Base-by-base conservation (phyloP, 2,113 vertebrate species). In the Silurus asotus region DNA sequence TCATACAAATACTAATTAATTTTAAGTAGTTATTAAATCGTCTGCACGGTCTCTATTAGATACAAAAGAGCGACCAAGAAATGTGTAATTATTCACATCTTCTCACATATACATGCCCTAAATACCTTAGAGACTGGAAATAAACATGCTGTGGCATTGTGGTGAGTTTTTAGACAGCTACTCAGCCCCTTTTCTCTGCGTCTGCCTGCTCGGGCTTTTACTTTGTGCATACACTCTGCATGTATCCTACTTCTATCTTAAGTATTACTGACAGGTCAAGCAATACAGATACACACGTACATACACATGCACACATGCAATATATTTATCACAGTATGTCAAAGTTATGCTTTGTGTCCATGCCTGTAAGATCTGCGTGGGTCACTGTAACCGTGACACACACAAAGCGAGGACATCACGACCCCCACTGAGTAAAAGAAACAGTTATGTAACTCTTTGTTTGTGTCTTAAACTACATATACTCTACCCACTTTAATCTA, bases 1-100 rank as follows among this genome's bases (percentile, higher is more conserved):
- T 85, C 74, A 23, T 65, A 64, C 25, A 55, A 62, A 85, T 67
- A 67, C 64, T 55, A 78, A 85, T 85, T 56, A 65, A 78, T 85
- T 76, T 65, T 65, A 77, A 77, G 72, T 65, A 77, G 59, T 51
- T 53, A 75, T 65, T 78, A 65, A 84, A 78, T 62, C 74, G 62
- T 76, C 74, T 65, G 49, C 48, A 77, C 28, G 20, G 56, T 62
- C 83, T 67, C 72, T 78, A 51, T 76, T 53, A 65, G 74, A 9
- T 20, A 85, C 74, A 45, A 74, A 76, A 49, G 58, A n/a, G 48
- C 15, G 10, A 51, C 20, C 28, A 48, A 13, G 25, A 76, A 59
- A 61, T 75, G 58, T 49, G 70, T 58, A 76, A 84, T 84, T 84
- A 53, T 64, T 84, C 72, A 64, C 83, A 53, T 76, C n/a, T 61